phyloP scores from a whole-genome alignment of 2,888 invertebrate species.

The Dasypogon diadema region DNA sequence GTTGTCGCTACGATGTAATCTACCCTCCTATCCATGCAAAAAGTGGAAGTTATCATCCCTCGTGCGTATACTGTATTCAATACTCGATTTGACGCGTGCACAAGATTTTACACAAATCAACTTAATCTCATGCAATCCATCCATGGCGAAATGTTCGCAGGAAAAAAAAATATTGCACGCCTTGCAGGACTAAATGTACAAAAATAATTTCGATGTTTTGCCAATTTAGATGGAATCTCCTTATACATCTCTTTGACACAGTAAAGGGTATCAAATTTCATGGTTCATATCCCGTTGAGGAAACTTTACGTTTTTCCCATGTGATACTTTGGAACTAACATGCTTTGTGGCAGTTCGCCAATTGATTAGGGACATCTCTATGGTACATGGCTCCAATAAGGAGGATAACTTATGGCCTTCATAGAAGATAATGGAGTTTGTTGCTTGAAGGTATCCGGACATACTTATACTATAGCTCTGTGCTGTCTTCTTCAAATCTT shows the following conservation, averaged over 20 bases:
- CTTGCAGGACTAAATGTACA: neutral
- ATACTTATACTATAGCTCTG: too few relatives aligned
- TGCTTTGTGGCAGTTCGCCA: constrained; percentile 7
- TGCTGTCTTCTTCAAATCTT: too few relatives aligned
- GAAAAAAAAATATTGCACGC: neutral
- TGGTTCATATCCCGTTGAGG: neutral
- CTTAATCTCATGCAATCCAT: neutral
- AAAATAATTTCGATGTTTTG: constrained; percentile 19
- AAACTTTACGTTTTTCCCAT: neutral
- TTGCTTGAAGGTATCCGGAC: neutral
- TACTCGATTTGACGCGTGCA: neutral
- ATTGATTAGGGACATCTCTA: constrained; percentile 2
- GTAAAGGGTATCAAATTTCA: constrained; percentile 16
- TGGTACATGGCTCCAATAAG: neutral
- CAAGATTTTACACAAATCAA: constrained; percentile 2
- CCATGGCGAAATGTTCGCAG: neutral
- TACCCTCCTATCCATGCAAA: neutral
- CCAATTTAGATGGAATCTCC: constrained; percentile 7
- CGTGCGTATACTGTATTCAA: too few relatives aligned
- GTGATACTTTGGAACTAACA: neutral
- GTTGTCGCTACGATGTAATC: neutral
- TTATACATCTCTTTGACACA: neutral
- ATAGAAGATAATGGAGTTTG: neutral
- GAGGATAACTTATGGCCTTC: neutral
- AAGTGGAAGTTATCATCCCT: neutral